Evolutionary conservation across 2,888 invertebrate genomes (phyloP), one percentile per base, ranked within the genome.

Genomic region (Ligdia adustata): DNA sequence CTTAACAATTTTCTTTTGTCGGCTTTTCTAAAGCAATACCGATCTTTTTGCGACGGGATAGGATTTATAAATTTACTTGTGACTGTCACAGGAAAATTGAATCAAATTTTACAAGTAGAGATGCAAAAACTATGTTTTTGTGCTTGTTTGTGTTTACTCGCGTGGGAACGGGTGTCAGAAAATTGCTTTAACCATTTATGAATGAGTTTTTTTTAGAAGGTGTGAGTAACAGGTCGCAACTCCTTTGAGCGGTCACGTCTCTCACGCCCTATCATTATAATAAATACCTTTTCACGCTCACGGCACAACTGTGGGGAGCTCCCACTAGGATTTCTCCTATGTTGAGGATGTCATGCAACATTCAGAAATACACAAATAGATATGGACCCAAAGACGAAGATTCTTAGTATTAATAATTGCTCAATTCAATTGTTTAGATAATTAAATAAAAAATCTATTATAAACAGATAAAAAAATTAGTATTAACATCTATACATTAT

Each of bases 141-240:
- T 52, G 26, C 55, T 55, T 49, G 53, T 51, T 55, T 55, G 48
- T 51, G 41, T 47, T 41, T 50, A 50, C 39, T 41, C 31, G 45
- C 53, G 58, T 58, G 58, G 53, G 58, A 58, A 55, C 35, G 38
- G 35, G 45, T 48, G 50, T 51, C 34, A 42, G 37, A 37, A 35
- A 40, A 47, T 31, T 37, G 27, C 24, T 35, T 22, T 34, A 32
- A 22, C n/a, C 11, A 12, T 51, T 55, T 53, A 49, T 57, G 53
- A 58, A 58, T 58, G 52, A 45, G 31, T 48, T 46, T 51, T 50
- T 55, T 40, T 40, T 2, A n/a, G 5, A 32, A 46, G 29, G 40
- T 55, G 48, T 38, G 18, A 55, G 45, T 50, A 41, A 35, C 39
- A 29, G 34, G 26, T 35, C 24, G 27, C 11, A 32, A 44, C 40